phyloP scores from a whole-genome alignment of 2,888 invertebrate genomes.

The Onchidella celtica region DNA sequence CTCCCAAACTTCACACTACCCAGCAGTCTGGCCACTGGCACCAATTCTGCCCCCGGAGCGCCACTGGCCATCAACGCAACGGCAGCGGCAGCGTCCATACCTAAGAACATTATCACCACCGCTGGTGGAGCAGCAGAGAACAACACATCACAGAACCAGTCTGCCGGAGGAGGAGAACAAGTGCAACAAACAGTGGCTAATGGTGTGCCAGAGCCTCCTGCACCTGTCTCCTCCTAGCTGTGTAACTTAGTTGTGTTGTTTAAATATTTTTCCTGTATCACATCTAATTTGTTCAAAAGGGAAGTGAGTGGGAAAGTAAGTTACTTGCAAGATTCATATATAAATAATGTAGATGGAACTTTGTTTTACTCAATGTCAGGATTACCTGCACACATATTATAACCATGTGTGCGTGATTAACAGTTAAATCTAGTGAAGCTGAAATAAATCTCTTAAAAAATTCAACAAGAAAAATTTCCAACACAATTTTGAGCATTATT shows the following conservation, averaged over 20 bases:
- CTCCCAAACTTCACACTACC: slow-evolving; percentile 33
- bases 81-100: not conserved
- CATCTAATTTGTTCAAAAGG: not conserved
- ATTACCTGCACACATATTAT: too few relatives aligned
- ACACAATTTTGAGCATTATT: too few relatives aligned
- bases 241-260: not conserved
- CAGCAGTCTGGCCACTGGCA: not conserved
- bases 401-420: too few relatives aligned
- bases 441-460: too few relatives aligned
- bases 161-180: not conserved
- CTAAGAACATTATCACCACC: not conserved
- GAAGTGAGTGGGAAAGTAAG: not conserved
- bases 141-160: not conserved
- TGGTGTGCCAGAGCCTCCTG: slow-evolving; percentile 22
- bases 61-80: not conserved
- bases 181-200: slow-evolving; percentile 32
- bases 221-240: not conserved
- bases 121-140: not conserved
- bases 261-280: not conserved
- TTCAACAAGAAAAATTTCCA: too few relatives aligned
- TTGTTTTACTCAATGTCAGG: too few relatives aligned
- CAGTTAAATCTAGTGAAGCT: too few relatives aligned
- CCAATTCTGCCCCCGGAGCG: not conserved
- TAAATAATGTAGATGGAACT: too few relatives aligned
- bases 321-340: too few relatives aligned